A percentile compares a stretch with the other conserved stretches of the same genome.
Conservation (phyloP, 2,888 invertebrate genomes). For the Mythimna impura region DNA sequence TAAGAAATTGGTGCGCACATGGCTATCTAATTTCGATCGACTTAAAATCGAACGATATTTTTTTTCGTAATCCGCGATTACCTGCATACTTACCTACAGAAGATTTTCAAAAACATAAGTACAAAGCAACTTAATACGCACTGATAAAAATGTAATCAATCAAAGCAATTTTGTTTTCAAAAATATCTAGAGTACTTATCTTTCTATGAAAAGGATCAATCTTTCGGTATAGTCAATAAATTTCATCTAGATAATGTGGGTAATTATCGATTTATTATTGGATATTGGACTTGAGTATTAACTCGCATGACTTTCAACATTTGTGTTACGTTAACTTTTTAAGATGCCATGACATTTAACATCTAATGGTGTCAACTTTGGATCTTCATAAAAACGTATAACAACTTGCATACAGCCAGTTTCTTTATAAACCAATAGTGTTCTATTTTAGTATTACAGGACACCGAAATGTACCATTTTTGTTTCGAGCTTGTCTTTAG, state of each 20-base stretch:
- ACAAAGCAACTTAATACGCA: conserved; percentile 18
- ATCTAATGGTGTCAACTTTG: conserved; percentile 8
- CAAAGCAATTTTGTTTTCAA: conserved; percentile 30
- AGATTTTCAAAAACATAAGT: conserved; percentile 19
- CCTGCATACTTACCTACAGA: conserved; percentile 5
- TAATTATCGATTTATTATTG: conserved; percentile 28
- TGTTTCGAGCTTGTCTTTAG: neutral
- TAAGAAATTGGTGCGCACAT: conserved; percentile 6
- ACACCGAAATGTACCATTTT: neutral
- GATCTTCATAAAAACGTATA: neutral
- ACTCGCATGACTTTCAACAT: conserved; percentile 11
- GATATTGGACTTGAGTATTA: conserved; percentile 17
- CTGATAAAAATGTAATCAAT: conserved; percentile 13
- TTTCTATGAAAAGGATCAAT: conserved; percentile 21
- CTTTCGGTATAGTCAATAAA: conserved; percentile 10
- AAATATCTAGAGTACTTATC: neutral
- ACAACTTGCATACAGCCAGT: neutral
- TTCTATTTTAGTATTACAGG: neutral
- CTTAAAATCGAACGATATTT: conserved; percentile 30
- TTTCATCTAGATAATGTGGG: conserved; percentile 22
- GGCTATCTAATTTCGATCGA: neutral
- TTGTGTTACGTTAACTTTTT: conserved; percentile 7
- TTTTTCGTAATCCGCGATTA: conserved; percentile 31
- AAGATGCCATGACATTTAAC: conserved; percentile 16
- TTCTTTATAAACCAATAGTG: neutral